Evolutionary conservation across 2,113 vertebrate genomes (phyloP), one percentile per base, ranked within the genome.

Genomic region (Petrocephalus zakoni): DNA sequence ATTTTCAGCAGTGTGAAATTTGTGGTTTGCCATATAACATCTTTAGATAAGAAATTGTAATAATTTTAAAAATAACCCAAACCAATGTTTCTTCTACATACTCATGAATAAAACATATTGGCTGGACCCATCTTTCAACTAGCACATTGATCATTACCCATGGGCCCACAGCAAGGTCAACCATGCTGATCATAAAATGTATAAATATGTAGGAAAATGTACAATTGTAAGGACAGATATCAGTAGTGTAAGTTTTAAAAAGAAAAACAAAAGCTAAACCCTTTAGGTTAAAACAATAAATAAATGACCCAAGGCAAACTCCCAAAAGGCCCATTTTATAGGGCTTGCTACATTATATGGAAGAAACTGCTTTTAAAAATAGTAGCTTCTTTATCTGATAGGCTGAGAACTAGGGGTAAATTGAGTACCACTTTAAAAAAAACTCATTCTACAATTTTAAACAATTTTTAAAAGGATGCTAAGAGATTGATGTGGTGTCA

Each of bases 251-350:
- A 34, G 47, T 25, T 86, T 53, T 21, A 55, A 86, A 37, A 52
- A 86, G 21, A 0, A n/a, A n/a, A 7, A 84, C 25, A n/a, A 47
- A 51, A 85, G 46, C 81, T 83, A 85, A 52, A 22, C 34, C 46
- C n/a, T 51, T 85, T 85, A 85, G 82, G n/a, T 15, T 29, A 86
- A 86, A 86, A 56, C 49, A 49, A 34, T 51, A 49, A 84, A 84
- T 22, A 84, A 51, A 85, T 52, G 46, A 52, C 4, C 82, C 46
- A 25, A 17, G 11, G n/a, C 13, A 49, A 49, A 84, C 0, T 25
- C 47, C n/a, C 47, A 83, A 51, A 68, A 83, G 42, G 81, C 8
- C 37, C 82, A 25, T 85, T 85, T 51, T 52, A 17, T 21, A 6
- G n/a, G 49, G 49, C 21, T 84, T 51, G n/a, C 82, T 85, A 85